phyloP scores from a whole-genome alignment of 2,797 vertebrate genomes.

The Coilia nasus region DNA sequence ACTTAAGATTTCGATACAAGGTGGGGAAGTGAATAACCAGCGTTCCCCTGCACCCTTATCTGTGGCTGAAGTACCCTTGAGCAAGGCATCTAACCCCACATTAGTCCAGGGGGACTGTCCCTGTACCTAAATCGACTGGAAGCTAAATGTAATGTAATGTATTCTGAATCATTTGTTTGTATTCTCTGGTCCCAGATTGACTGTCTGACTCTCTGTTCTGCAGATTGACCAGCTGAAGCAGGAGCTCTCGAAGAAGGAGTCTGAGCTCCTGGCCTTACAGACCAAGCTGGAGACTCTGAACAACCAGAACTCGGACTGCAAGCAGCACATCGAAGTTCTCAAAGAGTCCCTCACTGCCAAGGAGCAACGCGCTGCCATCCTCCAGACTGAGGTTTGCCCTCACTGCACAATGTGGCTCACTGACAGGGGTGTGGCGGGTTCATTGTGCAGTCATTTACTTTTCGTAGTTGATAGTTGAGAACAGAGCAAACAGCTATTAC shows the following conservation, averaged over 20 bases:
- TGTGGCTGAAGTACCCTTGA: too few species aligned
- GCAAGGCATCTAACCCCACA: too few species aligned
- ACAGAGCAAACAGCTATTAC: background rate
- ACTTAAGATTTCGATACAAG: too few species aligned
- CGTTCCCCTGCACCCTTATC: too few species aligned
- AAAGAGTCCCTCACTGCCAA: slow-evolving; percentile 99
- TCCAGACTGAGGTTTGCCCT: slow-evolving; percentile 91
- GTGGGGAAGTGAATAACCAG: too few species aligned
- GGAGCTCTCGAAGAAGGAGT: slow-evolving; percentile 98
- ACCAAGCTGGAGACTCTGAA: slow-evolving; percentile 98
- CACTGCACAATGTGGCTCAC: background rate
- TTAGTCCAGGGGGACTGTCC: too few species aligned
- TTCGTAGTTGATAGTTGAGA: background rate
- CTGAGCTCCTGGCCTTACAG: slow-evolving; percentile 98
- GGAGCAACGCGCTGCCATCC: slow-evolving; percentile 99
- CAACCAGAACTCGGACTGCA: slow-evolving; percentile 99
- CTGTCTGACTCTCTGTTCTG: slow-evolving; percentile 18
- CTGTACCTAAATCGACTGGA: too few species aligned
- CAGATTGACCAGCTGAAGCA: slow-evolving; percentile 98
- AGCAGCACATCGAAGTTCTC: slow-evolving; percentile 99
- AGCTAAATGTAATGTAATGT: background rate
- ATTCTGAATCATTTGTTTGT: background rate
- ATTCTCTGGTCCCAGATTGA: background rate
- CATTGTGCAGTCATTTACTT: background rate
- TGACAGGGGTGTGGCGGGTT: too few species aligned